Percentiles rank a stretch among this genome's conserved stretches.
Evolutionary conservation across 2,113 vertebrate species (phyloP).

Genomic region (Lepidothrix coronata): DNA sequence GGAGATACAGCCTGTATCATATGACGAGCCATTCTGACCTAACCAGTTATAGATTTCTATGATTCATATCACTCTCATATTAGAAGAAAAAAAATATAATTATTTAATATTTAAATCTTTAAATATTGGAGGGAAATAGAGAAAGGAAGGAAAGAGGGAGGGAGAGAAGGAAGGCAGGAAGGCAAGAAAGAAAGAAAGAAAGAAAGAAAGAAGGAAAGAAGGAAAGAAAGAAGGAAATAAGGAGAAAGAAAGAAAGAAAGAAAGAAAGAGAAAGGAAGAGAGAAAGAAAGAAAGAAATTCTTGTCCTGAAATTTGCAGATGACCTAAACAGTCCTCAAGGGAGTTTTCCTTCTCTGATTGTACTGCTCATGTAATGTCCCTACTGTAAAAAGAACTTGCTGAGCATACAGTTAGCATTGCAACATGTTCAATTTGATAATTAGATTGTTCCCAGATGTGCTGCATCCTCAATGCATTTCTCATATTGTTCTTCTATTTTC

Average conservation of each 20-base stretch:
- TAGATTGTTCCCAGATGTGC: background rate
- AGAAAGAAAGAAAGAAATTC: too few relatives aligned
- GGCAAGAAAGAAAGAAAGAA: rapidly evolving
- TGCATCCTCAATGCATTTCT: background rate
- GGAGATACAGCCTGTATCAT: background rate
- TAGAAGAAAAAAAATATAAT: background rate
- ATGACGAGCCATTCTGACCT: background rate
- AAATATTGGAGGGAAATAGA: background rate
- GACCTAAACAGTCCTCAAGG: background rate
- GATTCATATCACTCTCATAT: background rate
- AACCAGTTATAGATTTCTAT: background rate
- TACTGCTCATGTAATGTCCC: background rate
- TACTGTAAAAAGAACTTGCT: background rate
- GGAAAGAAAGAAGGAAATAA: rapidly evolving
- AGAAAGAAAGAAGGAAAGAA: background rate
- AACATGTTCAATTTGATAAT: conserved; percentile 24
- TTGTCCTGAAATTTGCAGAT: background rate
- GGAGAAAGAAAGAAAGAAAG: too few relatives aligned
- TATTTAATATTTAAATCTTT: background rate
- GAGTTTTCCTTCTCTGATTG: background rate
- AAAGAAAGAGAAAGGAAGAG: too few relatives aligned
- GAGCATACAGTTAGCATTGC: background rate
- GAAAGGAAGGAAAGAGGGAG: too few relatives aligned
- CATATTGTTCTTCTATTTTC: background rate
- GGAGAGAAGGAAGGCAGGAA: too few relatives aligned